Evolutionary conservation across 2,797 vertebrate genomes (phyloP).

Genomic region (Agapornis canus): DNA sequence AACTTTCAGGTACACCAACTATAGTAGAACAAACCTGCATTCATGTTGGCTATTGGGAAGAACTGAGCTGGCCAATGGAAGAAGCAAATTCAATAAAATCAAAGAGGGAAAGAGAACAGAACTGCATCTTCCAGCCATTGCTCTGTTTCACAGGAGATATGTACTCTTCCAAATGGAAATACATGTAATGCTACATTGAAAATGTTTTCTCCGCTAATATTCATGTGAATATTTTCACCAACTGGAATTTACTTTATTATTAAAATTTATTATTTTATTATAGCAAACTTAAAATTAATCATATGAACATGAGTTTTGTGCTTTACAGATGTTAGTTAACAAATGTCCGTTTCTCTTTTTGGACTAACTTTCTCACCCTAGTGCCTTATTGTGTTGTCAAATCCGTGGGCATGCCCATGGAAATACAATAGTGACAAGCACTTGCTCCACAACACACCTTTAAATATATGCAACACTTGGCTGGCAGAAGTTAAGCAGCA

Average conservation of each 20-base stretch:
- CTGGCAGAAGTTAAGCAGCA: neutral
- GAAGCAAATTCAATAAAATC: constrained; percentile 41
- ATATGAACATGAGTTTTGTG: constrained; percentile 12
- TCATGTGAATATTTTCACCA: constrained; percentile 45
- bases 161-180: neutral
- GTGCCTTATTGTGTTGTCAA: neutral
- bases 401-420: neutral
- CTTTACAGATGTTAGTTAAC: constrained; percentile 30
- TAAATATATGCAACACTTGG: neutral
- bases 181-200: constrained; percentile 33
- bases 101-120: neutral
- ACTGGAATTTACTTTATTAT: neutral
- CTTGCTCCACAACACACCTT: neutral
- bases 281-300: constrained; percentile 26
- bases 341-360: constrained; percentile 27
- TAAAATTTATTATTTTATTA: neutral
- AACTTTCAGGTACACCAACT: neutral
- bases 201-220: constrained; percentile 56
- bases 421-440: neutral
- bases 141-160: neutral
- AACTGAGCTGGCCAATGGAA: neutral
- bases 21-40: neutral
- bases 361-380: constrained; percentile 15
- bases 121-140: neutral
- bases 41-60: neutral